A percentile compares a stretch with the other conserved stretches of the same genome.
Conservation (phyloP, 1,140 invertebrate species). For the Tetragnatha versicolor region DNA sequence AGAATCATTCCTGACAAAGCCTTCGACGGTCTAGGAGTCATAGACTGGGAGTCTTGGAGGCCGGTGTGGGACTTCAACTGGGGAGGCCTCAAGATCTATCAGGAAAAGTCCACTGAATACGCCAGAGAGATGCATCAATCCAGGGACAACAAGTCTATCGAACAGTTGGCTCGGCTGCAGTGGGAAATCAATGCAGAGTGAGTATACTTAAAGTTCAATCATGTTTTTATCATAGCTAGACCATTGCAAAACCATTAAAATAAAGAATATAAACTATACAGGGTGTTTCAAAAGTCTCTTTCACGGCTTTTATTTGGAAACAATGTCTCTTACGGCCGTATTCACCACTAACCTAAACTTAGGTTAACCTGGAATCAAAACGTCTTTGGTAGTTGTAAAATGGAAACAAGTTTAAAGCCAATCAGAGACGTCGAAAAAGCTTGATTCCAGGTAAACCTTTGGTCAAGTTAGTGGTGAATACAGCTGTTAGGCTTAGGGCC, state of each 20-base stretch:
- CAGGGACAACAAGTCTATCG: not conserved
- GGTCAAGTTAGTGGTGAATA: no score
- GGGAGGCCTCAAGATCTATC: not conserved
- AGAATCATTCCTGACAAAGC: not conserved
- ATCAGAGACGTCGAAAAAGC: no score
- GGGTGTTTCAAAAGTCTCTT: not conserved
- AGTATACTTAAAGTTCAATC: no score
- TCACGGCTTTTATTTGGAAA: not conserved
- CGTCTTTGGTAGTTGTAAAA: no score
- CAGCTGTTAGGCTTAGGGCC: no score
- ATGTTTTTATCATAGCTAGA: no score
- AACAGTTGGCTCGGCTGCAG: not conserved
- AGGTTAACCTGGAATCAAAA: not conserved
- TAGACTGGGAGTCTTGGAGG: constrained; percentile 42
- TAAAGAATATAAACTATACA: not conserved
- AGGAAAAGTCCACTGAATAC: constrained; percentile 2
- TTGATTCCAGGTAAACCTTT: no score
- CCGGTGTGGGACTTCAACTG: constrained; percentile 24
- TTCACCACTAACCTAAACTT: not conserved
- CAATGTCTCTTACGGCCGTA: not conserved
- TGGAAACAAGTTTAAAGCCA: no score
- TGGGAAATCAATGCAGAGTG: constrained; percentile 12
- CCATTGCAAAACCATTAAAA: not conserved
- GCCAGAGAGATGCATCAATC: not conserved
- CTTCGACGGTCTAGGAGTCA: constrained; percentile 13